phyloP scores from a whole-genome alignment of 2,113 vertebrate species.

The Ciconia maguari region DNA sequence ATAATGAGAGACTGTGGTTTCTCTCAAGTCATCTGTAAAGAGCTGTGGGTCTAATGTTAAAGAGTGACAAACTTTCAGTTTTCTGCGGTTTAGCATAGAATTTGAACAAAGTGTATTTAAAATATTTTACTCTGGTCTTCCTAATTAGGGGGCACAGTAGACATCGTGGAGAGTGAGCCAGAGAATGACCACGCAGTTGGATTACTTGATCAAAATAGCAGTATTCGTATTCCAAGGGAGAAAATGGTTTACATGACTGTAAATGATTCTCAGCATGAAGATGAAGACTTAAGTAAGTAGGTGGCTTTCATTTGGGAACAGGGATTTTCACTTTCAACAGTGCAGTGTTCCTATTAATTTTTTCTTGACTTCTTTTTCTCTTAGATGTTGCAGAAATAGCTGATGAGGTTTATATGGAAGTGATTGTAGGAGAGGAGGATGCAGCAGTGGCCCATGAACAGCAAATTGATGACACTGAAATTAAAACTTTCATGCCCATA shows the following conservation, averaged over 20 bases:
- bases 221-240: constrained; percentile 87
- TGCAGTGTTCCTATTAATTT: neutral
- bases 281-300: constrained; percentile 90
- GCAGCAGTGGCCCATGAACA: constrained; percentile 83
- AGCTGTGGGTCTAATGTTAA: neutral
- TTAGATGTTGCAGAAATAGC: constrained; percentile 89
- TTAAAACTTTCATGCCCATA: constrained; percentile 93
- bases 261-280: constrained; percentile 90
- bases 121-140: constrained; percentile 47
- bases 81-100: neutral
- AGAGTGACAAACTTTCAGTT: neutral
- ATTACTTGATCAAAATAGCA: constrained; percentile 84
- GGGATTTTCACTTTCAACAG: constrained; percentile 44
- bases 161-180: constrained; percentile 91
- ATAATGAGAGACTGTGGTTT: neutral
- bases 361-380: constrained; percentile 58
- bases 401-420: constrained; percentile 95
- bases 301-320: constrained; percentile 71
- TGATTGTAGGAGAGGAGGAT: constrained; percentile 91
- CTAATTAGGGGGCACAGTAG: constrained; percentile 87
- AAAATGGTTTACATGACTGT: constrained; percentile 99
- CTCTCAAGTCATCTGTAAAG: neutral
- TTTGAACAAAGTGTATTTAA: neutral
- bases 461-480: constrained; percentile 84
- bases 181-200: constrained; percentile 84